These are phyloP conservation scores for Siderastrea radians DNA, from an alignment of 92 coral and sea anemone genomes.

Conservation along the genomic window DNA sequence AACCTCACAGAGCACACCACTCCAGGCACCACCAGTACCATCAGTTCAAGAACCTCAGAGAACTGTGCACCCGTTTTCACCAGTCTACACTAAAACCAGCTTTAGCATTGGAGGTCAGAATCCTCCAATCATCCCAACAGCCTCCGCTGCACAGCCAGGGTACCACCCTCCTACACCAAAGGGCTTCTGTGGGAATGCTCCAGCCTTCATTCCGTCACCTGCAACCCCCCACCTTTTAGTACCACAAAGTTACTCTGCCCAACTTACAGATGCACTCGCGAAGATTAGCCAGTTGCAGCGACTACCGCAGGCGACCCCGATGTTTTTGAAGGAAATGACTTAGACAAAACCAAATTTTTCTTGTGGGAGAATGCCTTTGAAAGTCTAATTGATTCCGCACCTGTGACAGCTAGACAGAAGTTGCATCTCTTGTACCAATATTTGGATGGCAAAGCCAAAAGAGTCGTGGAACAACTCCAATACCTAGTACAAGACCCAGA, in stretches of 20 bases:
- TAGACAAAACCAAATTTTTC: slow-evolving; percentile 41
- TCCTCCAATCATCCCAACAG: background rate
- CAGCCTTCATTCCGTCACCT: background rate
- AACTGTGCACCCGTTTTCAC: background rate
- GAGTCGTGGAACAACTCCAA: slow-evolving; percentile 47
- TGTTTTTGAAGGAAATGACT: slow-evolving; percentile 35
- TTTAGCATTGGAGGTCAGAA: background rate
- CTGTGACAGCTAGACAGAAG: slow-evolving; percentile 29
- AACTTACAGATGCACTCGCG: slow-evolving; percentile 19
- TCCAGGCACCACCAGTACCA: background rate
- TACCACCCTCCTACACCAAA: background rate
- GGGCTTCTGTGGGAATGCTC: slow-evolving; percentile 10
- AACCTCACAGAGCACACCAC: background rate
- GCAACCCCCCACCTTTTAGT: background rate
- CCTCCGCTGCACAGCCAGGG: background rate
- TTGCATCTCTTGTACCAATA: slow-evolving; percentile 28
- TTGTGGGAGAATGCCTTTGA: slow-evolving; percentile 53
- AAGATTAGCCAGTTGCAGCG: slow-evolving; percentile 30
- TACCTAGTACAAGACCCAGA: slow-evolving; percentile 69
- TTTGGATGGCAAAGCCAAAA: slow-evolving; percentile 17
- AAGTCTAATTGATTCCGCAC: slow-evolving; percentile 47
- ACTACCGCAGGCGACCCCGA: slow-evolving; percentile 39
- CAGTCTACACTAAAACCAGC: background rate
- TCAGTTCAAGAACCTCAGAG: background rate
- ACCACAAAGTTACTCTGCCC: slow-evolving; percentile 24